Conservation (phyloP, 2,888 invertebrate species). For the Lycaena phlaeas region DNA sequence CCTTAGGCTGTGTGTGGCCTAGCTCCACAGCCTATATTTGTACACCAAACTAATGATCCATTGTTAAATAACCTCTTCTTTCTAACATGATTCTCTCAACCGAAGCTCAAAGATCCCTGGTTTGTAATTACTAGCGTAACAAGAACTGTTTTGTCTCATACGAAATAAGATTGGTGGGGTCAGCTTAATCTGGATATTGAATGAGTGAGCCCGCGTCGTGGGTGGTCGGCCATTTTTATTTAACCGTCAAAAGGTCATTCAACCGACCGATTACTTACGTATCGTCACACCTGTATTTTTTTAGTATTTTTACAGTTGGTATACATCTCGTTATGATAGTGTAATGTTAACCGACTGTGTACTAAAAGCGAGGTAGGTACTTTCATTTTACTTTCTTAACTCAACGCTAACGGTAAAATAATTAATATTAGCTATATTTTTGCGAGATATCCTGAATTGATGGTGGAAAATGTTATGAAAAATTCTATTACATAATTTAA, state of each 20-base stretch:
- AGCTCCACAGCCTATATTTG: conserved; percentile 22
- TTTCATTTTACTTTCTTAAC: too few relatives aligned
- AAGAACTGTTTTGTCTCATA: conserved; percentile 5
- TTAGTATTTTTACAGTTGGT: conserved; percentile 38
- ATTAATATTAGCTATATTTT: too few relatives aligned
- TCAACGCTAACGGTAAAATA: too few relatives aligned
- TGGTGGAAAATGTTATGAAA: too few relatives aligned
- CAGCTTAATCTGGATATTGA: conserved; percentile 6
- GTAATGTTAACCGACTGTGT: background rate
- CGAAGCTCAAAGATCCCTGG: conserved; percentile 9
- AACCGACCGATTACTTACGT: conserved; percentile 40
- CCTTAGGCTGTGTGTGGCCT: conserved; percentile 27
- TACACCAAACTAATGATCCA: conserved; percentile 13
- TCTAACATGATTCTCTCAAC: background rate
- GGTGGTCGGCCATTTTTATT: conserved; percentile 61
- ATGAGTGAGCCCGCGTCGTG: conserved; percentile 33
- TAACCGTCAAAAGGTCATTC: conserved; percentile 59
- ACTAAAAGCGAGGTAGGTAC: background rate
- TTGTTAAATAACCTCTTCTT: conserved; percentile 3
- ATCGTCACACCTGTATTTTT: conserved; percentile 44
- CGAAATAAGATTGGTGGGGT: conserved; percentile 8
- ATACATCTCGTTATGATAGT: conserved; percentile 20
- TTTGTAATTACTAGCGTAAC: conserved; percentile 4
- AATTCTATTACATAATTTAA: too few relatives aligned
- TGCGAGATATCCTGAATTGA: too few relatives aligned